A percentile compares a stretch with the other conserved stretches of the same genome.
Evolutionary conservation across 2,888 invertebrate genomes (phyloP).

Genomic region (Tillus elongatus): DNA sequence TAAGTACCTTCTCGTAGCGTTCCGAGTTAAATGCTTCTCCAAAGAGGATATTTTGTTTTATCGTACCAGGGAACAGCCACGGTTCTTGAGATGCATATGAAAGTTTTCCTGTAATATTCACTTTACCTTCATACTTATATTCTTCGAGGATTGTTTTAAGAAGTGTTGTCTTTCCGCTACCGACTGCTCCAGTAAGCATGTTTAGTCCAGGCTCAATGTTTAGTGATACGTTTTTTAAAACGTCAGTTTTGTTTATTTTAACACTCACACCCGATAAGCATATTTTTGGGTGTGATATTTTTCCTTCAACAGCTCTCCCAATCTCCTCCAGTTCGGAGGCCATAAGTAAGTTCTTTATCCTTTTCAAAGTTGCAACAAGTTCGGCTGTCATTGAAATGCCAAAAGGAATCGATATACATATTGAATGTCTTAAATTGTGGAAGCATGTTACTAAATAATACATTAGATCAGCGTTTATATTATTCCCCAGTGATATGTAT

Average conservation of each 20-base stretch:
- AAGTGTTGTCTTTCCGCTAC: conserved; percentile 29
- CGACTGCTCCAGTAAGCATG: conserved; percentile 46
- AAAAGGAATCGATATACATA: conserved; percentile 84
- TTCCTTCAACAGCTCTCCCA: neutral
- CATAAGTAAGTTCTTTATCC: conserved; percentile 52
- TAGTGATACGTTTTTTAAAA: conserved; percentile 18
- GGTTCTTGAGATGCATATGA: conserved; percentile 32
- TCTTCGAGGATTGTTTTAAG: conserved; percentile 29
- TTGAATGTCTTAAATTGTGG: conserved; percentile 73
- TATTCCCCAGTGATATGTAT: conserved; percentile 58
- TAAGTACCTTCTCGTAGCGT: conserved; percentile 33
- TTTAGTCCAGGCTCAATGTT: conserved; percentile 38
- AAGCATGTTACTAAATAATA: conserved; percentile 85
- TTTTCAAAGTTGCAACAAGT: conserved; percentile 60
- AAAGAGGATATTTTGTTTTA: conserved; percentile 34
- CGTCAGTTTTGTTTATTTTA: neutral
- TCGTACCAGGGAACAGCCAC: conserved; percentile 30
- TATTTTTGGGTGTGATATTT: neutral
- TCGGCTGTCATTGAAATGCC: conserved; percentile 74
- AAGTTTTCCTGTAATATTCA: conserved; percentile 23
- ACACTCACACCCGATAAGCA: neutral
- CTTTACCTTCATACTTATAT: conserved; percentile 20
- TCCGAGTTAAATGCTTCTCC: conserved; percentile 31
- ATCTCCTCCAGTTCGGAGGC: conserved; percentile 21
- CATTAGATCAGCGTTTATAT: conserved; percentile 73